Evolutionary conservation across 2,797 vertebrate genomes (phyloP), one percentile per base, ranked within the genome.

Genomic region (Rhabdomys pumilio): DNA sequence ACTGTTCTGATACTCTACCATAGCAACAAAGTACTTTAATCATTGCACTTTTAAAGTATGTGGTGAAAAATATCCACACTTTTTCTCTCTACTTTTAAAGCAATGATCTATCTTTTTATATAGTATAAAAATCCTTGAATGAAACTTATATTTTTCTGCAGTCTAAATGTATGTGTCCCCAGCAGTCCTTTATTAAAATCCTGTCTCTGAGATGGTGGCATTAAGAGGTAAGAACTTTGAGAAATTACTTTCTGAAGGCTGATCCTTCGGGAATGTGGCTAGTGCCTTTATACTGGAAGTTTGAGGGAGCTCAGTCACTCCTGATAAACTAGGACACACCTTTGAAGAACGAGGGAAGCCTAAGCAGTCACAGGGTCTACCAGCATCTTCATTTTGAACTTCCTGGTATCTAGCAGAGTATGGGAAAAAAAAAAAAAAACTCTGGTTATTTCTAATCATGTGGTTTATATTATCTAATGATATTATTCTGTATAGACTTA

Each of bases 21-120:
- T 14, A 89, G 9, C 20, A 96, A 75, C 29, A 89, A 61, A 87
- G 38, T 95, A 11, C 41, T 88, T 85, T 83, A 86, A 93, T 82
- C 67, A 41, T 34, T 29, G 81, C 31, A 85, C 53, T 24, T 92
- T 94, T 24, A 80, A 89, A 93, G n/a, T 50, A 92, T 31, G 12
- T 38, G 20, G 0, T 57, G 47, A 65, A 20, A 87, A 67, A 20
- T 6, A 34, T 44, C 26, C 6, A 67, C 38, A 84, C 47, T 50
- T 67, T 95, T 75, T 59, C 77, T 92, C 93, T 38, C 24, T 50
- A 81, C 29, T 82, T 95, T 86, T 79, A 20, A 41, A 83, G 24
- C 7, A 79, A 67, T 34, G 22, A 13, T 19, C 8, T 50, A 86
- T 84, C 15, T n/a, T 44, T 95, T 83, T 26, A 44, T n/a, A n/a